Base-by-base conservation (phyloP, 1,140 invertebrate species). In the Orius laevigatus region DNA sequence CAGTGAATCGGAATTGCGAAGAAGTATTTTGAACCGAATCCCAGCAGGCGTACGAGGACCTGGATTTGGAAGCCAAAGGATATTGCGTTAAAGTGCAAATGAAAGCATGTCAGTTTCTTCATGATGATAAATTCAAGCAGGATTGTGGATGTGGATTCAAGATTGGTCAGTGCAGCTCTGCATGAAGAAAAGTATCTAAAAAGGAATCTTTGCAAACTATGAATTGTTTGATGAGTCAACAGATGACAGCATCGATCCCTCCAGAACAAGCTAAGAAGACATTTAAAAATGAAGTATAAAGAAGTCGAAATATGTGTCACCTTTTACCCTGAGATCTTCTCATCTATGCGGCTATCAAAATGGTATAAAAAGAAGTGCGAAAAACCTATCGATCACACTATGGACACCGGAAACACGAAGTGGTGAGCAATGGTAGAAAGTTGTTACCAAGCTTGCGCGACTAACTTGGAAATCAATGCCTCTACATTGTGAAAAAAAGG, bases 91-190 rank as follows among this genome's bases (percentile, higher is more conserved):
- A 56, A 73, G 86, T 57, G 91, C 91, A 0, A 78, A 93, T 60
- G 76, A 88, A n/a, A 62, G 82, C 88, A 9, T 91, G 89, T 58
- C 66, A 75, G 35, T 61, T 91, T 3, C 67, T 88, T 58, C 72
- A 84, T 46, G 66, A 80, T 56, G 70, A 85, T 1, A 69, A 75
- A 58, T 93, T 88, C 60, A 81, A 83, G 59, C 62, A 84, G 34
- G 84, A 97, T 69, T 90, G 0, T 98, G 93, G 93, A n/a, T n/a
- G 61, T 97, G 91, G 89, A 81, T 94, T 67, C 75, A 95, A 60
- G 88, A 97, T 64, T 98, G 94, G 93, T 75, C 74, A 14, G 72
- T 74, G 0, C 79, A 82, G 59, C 62, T 89, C 1, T 84, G 79
- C 62, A 58, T 85, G 36, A 89, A 84, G 56, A 75, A 66, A 49